Conservation (phyloP, 2,113 vertebrate genomes). For the Potamarius usumacintae region DNA sequence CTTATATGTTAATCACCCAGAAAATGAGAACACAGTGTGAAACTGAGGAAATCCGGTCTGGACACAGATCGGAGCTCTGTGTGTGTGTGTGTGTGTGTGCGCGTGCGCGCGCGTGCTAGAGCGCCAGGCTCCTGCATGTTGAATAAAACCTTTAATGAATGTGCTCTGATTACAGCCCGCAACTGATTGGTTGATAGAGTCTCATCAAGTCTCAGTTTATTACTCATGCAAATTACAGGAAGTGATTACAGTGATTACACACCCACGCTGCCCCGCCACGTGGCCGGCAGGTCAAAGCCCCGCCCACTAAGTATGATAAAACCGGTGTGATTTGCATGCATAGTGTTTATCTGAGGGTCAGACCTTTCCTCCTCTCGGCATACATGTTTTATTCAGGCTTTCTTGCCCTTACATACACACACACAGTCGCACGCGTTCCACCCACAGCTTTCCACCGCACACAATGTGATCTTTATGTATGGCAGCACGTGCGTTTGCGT, state of each 20-base stretch:
- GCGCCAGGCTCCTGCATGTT: not conserved
- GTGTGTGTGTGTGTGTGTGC: not conserved
- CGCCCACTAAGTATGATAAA: conserved; percentile 20
- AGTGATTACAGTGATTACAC: conserved; percentile 38
- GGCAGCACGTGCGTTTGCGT: not conserved
- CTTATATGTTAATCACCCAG: not conserved
- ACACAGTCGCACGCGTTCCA: conserved; percentile 9
- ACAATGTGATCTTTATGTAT: conserved; percentile 14
- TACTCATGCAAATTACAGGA: conserved; percentile 36
- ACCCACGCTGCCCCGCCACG: not conserved
- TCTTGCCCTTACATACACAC: not conserved
- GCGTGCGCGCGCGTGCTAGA: not conserved
- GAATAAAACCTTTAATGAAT: not conserved
- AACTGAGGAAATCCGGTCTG: not conserved
- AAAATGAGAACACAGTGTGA: not conserved
- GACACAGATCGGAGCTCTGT: not conserved
- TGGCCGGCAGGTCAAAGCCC: conserved; percentile 13
- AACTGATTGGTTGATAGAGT: conserved; percentile 11
- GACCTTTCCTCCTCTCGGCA: conserved; percentile 6
- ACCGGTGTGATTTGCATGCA: not conserved
- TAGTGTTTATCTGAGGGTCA: conserved; percentile 20
- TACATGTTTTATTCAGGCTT: not conserved
- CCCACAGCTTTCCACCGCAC: not conserved
- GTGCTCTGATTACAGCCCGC: conserved; percentile 1
- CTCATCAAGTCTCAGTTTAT: conserved; percentile 25